phyloP scores from a whole-genome alignment of 1,140 invertebrate genomes.

The Panagrolaimus sp. region DNA sequence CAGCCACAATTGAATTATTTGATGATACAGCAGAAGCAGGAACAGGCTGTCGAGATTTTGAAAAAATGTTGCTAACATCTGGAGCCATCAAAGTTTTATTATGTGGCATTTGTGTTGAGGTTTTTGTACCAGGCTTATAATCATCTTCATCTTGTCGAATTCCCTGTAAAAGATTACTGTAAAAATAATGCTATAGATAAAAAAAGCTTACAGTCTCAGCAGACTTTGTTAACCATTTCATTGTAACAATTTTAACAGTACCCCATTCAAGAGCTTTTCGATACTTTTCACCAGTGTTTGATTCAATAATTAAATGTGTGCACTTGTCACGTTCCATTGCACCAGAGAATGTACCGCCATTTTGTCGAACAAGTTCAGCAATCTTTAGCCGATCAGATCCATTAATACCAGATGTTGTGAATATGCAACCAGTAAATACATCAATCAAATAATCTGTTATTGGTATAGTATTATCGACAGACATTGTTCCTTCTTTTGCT shows the following conservation, averaged over 20 bases:
- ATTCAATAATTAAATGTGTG: conserved; percentile 16
- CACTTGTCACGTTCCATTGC: conserved; percentile 3
- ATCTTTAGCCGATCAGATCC: neutral
- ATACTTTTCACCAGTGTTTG: conserved; percentile 1
- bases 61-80: neutral
- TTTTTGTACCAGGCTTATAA: neutral
- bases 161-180: neutral
- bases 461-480: no score
- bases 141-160: neutral
- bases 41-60: no score
- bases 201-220: neutral
- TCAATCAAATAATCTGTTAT: neutral
- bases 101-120: neutral
- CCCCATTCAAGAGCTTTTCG: conserved; percentile 14
- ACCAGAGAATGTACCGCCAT: conserved; percentile 16
- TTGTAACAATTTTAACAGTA: conserved; percentile 14
- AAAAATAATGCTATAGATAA: neutral
- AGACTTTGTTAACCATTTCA: conserved; percentile 4
- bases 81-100: neutral
- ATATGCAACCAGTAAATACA: neutral
- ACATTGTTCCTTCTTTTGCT: neutral
- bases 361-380: neutral
- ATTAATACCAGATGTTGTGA: conserved; percentile 1
- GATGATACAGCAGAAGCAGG: neutral
- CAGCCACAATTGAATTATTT: neutral